Percentiles rank a stretch among this genome's conserved stretches.
Conservation (phyloP, 2,797 vertebrate species). For the Streptopelia turtur region DNA sequence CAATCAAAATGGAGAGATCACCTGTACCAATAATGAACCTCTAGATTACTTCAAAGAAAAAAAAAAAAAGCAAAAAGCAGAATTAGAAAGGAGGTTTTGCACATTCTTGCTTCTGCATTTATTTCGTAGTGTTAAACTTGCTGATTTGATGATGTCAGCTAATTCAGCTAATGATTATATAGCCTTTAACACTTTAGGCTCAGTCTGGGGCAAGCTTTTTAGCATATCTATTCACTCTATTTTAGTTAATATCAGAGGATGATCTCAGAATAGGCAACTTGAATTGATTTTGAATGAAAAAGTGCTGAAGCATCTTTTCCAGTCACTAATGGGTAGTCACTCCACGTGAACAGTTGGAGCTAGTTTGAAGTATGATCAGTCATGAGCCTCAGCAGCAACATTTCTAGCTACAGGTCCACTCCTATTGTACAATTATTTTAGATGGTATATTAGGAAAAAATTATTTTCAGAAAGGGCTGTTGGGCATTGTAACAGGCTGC, state of each 20-base stretch:
- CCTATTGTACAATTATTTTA: background rate
- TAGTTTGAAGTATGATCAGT: background rate
- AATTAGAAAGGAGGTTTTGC: background rate
- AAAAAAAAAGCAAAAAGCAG: accelerated
- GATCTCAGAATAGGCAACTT: background rate
- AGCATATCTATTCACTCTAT: background rate
- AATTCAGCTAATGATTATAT: background rate
- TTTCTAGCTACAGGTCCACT: background rate
- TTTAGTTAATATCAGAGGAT: background rate
- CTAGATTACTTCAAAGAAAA: background rate
- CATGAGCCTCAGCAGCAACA: background rate
- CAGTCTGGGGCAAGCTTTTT: background rate
- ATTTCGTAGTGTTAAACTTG: background rate
- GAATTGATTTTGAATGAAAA: background rate
- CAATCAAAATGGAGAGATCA: background rate
- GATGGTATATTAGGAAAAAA: too few relatives aligned
- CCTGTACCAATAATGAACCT: accelerated
- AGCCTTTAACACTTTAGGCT: background rate
- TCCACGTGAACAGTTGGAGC: background rate
- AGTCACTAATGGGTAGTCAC: background rate
- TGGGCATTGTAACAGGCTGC: too few relatives aligned
- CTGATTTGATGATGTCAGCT: background rate
- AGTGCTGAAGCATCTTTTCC: background rate
- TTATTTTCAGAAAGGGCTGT: too few relatives aligned
- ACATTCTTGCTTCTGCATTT: background rate